Conservation (phyloP, 2,888 invertebrate genomes). For the Lacanobia oleracea region DNA sequence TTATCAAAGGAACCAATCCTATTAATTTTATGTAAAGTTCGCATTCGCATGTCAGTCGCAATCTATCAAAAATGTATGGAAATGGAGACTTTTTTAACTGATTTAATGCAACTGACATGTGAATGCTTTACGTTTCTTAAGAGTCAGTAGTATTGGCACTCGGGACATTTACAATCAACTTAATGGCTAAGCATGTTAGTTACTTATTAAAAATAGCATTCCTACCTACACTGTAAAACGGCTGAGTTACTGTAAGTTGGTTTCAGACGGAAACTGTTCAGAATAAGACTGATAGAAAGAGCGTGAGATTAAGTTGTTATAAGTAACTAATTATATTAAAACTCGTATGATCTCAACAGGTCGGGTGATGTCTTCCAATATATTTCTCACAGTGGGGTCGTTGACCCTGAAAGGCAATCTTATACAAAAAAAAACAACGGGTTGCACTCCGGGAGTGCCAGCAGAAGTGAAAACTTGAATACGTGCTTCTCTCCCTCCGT, state of each 20-base stretch:
- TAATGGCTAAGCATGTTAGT: background rate
- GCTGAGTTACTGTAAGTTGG: constrained; percentile 40
- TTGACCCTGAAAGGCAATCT: constrained; percentile 2
- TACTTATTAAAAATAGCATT: background rate
- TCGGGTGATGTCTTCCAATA: constrained; percentile 76
- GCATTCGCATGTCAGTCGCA: too few species aligned
- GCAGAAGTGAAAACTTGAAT: too few species aligned
- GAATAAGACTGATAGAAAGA: constrained; percentile 75
- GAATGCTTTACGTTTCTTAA: too few species aligned
- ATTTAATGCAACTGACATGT: too few species aligned
- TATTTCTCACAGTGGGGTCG: constrained; percentile 21
- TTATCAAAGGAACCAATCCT: too few species aligned
- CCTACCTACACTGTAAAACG: constrained; percentile 1
- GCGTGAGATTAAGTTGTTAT: constrained; percentile 55
- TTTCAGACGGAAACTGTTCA: constrained; percentile 62
- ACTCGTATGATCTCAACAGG: constrained; percentile 64
- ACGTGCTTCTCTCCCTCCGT: too few species aligned
- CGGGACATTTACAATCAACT: too few species aligned
- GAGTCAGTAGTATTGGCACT: too few species aligned
- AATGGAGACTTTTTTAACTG: too few species aligned
- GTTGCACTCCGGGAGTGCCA: too few species aligned
- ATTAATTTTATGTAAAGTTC: too few species aligned
- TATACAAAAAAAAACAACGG: background rate
- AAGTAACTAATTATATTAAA: constrained; percentile 55
- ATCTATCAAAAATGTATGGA: too few species aligned